Conservation (phyloP, 2,888 invertebrate species). For the Hylaea fasciaria region DNA sequence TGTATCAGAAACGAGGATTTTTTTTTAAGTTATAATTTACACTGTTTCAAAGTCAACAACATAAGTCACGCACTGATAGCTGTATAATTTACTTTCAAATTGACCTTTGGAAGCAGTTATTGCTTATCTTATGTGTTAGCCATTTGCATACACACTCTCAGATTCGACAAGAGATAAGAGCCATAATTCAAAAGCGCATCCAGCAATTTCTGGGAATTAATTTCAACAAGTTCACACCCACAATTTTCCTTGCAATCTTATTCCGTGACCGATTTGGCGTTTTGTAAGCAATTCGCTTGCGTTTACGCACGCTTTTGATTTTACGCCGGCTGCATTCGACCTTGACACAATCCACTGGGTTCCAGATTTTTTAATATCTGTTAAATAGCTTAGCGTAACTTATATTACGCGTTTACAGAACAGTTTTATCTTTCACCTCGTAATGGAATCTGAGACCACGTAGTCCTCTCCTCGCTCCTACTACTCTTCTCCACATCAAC, state of each 20-base stretch:
- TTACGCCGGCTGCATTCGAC: conserved; percentile 53
- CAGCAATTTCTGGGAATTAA: conserved; percentile 33
- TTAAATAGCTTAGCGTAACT: no score
- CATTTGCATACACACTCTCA: no score
- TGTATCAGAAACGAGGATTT: not conserved
- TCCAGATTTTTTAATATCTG: conserved; percentile 21
- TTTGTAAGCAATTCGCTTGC: conserved; percentile 54
- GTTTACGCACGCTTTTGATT: conserved; percentile 56
- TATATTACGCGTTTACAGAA: no score
- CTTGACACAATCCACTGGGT: conserved; percentile 49
- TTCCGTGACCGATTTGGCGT: conserved; percentile 53
- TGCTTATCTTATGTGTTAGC: not conserved
- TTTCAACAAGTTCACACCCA: conserved; percentile 40
- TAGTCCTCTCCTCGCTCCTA: no score
- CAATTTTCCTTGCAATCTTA: conserved; percentile 38
- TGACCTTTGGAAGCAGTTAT: not conserved
- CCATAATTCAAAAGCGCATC: conserved; percentile 13
- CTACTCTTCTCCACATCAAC: no score
- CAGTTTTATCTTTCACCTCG: no score
- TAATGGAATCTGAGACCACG: no score
- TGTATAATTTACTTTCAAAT: no score
- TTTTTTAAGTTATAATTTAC: not conserved
- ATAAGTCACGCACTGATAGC: no score
- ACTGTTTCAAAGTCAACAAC: not conserved
- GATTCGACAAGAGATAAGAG: not conserved